Evolutionary conservation across 2,888 invertebrate species (phyloP), one percentile per base, ranked within the genome.

Genomic region (Eudasyphora cyanicolor): DNA sequence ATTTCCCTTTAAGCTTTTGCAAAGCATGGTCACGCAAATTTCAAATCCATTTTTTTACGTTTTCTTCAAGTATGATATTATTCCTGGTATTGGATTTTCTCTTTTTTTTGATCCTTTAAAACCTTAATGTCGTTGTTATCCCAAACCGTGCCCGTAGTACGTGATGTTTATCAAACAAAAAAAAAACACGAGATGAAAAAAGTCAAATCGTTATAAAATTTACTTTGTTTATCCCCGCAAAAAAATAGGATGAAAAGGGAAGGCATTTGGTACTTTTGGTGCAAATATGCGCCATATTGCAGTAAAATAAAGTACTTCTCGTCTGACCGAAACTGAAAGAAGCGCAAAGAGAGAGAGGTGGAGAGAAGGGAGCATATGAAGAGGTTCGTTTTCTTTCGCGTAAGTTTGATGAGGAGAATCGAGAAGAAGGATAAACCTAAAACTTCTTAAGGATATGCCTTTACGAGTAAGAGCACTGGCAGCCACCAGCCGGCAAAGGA

Each of bases 101-200:
- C 17, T 35, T 7, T 38, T 21, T 70, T 45, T 1, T n/a, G 19
- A 45, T 60, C 17, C 24, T n/a, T n/a, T n/a, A n/a, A n/a, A n/a
- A n/a, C n/a, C 76, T 64, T 62, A 54, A 49, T 79, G 78, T 57
- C 71, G 70, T 78, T 51, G 42, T 51, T 6, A 38, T 14, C 38
- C 38, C 38, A 8, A 38, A 14, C n/a, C 45, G n/a, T 1, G 38
- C 38, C 6, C 7, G 38, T 38, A n/a, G 29, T 84, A 84, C 84
- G 84, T 84, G 84, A 84, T 84, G 78, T 84, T 84, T 84, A 81
- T 84, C 78, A 73, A 24, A 69, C 76, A 38, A n/a, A n/a, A n/a
- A n/a, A n/a, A n/a, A n/a, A n/a, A n/a, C n/a, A n/a, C 69, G 35
- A 10, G 8, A 60, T 2, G 24, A 60, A 64, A 38, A 64, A 64